Percentiles rank a stretch among this genome's conserved stretches.
Evolutionary conservation across 35 echinoderm and acorn worm genomes (phyloP).

Genomic region (Apostichopus californicus): DNA sequence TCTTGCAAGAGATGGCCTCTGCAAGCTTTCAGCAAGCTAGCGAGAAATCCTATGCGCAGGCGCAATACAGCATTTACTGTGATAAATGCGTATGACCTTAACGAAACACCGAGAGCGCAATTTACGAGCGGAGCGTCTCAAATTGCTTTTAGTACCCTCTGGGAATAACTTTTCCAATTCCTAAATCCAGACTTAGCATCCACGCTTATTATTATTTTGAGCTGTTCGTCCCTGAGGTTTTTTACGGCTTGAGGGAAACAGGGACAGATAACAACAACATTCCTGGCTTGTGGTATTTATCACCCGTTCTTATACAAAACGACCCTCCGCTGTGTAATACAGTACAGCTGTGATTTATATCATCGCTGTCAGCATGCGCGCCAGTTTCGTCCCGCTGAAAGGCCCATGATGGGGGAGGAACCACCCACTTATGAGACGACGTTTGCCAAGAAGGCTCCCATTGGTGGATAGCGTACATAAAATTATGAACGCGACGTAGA

Average conservation of each 20-base stretch:
- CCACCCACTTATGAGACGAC: background rate
- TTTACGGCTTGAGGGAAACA: conserved; percentile 44
- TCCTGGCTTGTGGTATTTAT: conserved; percentile 66
- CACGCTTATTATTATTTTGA: conserved; percentile 56
- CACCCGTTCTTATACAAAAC: conserved; percentile 35
- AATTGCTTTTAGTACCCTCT: conserved; percentile 49
- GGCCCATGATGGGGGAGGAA: conserved; percentile 15
- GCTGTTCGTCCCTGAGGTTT: conserved; percentile 56
- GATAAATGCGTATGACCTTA: conserved; percentile 41
- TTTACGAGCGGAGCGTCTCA: conserved; percentile 51
- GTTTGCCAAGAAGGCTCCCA: background rate
- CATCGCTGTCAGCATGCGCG: conserved; percentile 47
- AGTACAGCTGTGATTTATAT: conserved; percentile 63
- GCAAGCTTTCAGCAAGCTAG: background rate
- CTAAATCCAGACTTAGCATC: conserved; percentile 39
- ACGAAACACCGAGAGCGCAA: conserved; percentile 45
- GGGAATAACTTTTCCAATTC: conserved; percentile 60
- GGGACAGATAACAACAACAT: conserved; percentile 59
- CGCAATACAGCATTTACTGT: background rate
- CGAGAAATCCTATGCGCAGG: background rate
- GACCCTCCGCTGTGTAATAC: conserved; percentile 62
- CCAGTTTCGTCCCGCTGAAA: conserved; percentile 32
- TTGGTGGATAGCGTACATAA: conserved; percentile 4
- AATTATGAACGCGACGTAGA: conserved; percentile 6
- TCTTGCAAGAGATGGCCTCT: too few species aligned